These are phyloP conservation scores for Phoeniculus purpureus DNA, from an alignment of 2,797 vertebrate species.

Conservation along the genomic window DNA sequence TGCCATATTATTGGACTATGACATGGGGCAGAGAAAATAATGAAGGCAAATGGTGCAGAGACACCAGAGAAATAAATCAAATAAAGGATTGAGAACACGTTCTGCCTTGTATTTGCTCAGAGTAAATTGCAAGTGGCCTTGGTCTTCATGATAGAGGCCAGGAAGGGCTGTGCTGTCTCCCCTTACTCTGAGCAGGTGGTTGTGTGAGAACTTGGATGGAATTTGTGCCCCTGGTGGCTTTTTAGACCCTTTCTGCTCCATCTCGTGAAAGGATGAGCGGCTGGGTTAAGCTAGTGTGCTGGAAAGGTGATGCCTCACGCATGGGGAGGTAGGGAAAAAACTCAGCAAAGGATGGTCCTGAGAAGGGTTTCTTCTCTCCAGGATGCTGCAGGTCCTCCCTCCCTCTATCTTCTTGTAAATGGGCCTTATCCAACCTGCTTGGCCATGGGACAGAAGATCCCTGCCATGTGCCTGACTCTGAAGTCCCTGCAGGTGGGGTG, in stretches of 20 bases:
- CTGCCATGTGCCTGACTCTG: background rate
- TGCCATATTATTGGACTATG: background rate
- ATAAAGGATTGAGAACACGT: constrained; percentile 4
- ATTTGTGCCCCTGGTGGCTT: background rate
- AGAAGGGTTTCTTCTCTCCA: background rate
- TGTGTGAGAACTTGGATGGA: background rate
- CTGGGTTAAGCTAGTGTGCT: background rate
- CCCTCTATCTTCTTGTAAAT: background rate
- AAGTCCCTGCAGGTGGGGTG: background rate
- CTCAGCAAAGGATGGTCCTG: background rate
- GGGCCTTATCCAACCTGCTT: background rate
- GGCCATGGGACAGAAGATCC: background rate
- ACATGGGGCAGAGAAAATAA: background rate
- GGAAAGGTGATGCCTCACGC: accelerated
- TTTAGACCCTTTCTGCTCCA: background rate
- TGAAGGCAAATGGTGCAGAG: constrained; percentile 1
- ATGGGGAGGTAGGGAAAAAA: background rate
- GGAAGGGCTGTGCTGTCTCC: background rate
- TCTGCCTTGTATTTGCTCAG: constrained; percentile 24
- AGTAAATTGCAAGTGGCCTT: constrained; percentile 20
- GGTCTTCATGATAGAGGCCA: background rate
- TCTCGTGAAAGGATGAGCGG: background rate
- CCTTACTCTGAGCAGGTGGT: background rate
- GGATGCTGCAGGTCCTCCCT: background rate
- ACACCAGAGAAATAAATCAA: constrained; percentile 30